phyloP scores from a whole-genome alignment of 2,113 vertebrate genomes.

The Rhegmatorhina hoffmannsi region DNA sequence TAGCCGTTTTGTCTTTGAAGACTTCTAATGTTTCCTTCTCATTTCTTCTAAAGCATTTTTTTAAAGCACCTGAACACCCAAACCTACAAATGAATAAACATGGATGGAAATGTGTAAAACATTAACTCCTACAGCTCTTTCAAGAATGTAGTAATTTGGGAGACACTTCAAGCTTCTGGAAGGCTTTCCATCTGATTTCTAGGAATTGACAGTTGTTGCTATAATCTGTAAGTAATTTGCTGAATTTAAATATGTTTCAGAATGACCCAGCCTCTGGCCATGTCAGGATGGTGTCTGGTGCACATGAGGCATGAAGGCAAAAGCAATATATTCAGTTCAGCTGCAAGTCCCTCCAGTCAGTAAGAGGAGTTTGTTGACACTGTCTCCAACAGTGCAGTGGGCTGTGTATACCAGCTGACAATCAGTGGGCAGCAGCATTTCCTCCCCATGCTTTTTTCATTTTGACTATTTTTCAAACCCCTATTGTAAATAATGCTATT shows the following conservation, averaged over 20 bases:
- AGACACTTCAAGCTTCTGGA: not conserved
- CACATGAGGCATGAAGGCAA: not conserved
- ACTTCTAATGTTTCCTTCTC: constrained; percentile 27
- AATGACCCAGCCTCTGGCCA: not conserved
- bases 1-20: constrained; percentile 38
- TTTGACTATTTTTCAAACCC: not conserved
- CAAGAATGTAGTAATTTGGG: not conserved
- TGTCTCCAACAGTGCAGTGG: not conserved
- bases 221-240: not conserved
- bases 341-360: not conserved
- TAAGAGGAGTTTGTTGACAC: not conserved
- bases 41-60: not conserved
- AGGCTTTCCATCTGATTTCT: not conserved
- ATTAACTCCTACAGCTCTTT: not conserved
- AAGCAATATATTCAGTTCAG: not conserved
- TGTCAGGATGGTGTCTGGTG: not conserved
- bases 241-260: not conserved
- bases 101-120: not conserved
- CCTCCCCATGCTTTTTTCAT: not conserved
- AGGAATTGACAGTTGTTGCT: not conserved
- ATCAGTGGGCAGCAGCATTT: not conserved
- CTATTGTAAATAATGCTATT: not conserved
- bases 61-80: not conserved
- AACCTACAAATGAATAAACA: not conserved
- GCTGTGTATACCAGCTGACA: not conserved